Conservation (phyloP, 2,797 vertebrate genomes). For the Antennarius maculatus region DNA sequence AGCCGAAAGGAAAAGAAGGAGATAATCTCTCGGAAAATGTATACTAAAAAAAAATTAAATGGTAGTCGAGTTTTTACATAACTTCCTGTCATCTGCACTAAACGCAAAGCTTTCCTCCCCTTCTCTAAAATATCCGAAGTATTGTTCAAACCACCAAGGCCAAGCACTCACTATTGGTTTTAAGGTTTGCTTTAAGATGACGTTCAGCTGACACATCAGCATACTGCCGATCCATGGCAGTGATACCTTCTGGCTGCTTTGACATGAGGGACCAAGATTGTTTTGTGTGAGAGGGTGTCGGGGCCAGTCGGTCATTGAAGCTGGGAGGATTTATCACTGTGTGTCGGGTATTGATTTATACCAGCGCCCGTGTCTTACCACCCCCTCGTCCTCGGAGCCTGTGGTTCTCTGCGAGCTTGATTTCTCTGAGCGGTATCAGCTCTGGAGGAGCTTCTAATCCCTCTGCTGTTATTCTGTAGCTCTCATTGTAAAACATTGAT, state of each 20-base stretch:
- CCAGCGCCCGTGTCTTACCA: constrained; percentile 39
- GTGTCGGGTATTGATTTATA: constrained; percentile 78
- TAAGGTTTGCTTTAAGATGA: constrained; percentile 42
- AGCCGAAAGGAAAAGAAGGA: too few relatives aligned
- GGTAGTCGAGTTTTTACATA: neutral
- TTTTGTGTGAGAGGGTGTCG: constrained; percentile 73
- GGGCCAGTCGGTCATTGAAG: constrained; percentile 71
- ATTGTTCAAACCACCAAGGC: constrained; percentile 18
- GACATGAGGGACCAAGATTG: constrained; percentile 71
- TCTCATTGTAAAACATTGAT: constrained; percentile 59
- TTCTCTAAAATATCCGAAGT: constrained; percentile 21
- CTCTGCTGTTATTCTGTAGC: constrained; percentile 50
- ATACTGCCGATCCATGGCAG: constrained; percentile 65
- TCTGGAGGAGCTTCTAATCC: constrained; percentile 62
- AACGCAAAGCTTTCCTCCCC: neutral
- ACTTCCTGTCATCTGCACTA: neutral
- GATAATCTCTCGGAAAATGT: neutral
- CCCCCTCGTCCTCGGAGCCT: constrained; percentile 22
- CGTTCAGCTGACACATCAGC: constrained; percentile 72
- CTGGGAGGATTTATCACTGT: constrained; percentile 75
- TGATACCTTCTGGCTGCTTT: constrained; percentile 77
- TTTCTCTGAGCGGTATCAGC: constrained; percentile 50
- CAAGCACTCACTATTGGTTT: constrained; percentile 41
- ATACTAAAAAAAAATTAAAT: neutral
- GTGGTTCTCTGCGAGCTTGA: constrained; percentile 41